Evolutionary conservation across 2,888 invertebrate species (phyloP).

Genomic region (Criorhina ranunculi): DNA sequence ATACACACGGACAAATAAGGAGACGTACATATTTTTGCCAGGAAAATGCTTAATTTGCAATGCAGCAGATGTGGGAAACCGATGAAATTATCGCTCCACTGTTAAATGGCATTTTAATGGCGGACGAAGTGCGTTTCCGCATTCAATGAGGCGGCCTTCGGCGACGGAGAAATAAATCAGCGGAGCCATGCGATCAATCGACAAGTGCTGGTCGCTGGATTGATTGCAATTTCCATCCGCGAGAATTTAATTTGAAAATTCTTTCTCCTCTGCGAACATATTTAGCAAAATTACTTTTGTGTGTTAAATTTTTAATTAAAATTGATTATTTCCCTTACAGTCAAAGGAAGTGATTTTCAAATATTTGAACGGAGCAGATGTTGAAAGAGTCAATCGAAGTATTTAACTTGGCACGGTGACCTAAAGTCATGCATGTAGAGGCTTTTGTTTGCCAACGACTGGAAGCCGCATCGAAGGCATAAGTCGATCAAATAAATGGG

Average conservation of each 20-base stretch:
- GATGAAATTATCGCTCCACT: constrained; percentile 61
- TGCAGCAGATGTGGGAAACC: constrained; percentile 66
- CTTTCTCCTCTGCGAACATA: constrained; percentile 6
- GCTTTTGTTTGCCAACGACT: no score
- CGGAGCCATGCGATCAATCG: constrained; percentile 19
- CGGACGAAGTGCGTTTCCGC: constrained; percentile 48
- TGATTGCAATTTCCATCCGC: constrained; percentile 40
- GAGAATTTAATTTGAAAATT: constrained; percentile 45
- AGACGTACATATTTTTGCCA: constrained; percentile 24
- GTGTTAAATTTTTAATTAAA: constrained; percentile 23
- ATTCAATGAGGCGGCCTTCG: constrained; percentile 13
- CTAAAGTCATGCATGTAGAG: no score
- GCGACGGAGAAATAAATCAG: constrained; percentile 21
- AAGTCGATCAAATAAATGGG: no score
- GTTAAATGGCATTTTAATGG: constrained; percentile 58
- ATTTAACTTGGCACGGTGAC: no score
- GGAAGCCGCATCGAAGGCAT: no score
- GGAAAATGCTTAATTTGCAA: constrained; percentile 70
- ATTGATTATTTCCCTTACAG: background rate
- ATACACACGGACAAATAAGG: constrained; percentile 4
- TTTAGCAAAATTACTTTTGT: background rate
- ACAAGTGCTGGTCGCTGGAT: constrained; percentile 28
- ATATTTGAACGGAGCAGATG: background rate
- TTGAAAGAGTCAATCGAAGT: no score
- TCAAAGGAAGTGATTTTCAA: background rate